Percentiles rank a stretch among this genome's conserved stretches.
These are phyloP conservation scores for Enteromius anoplus DNA, from an alignment of 2,797 vertebrate genomes.

Conservation along the genomic window DNA sequence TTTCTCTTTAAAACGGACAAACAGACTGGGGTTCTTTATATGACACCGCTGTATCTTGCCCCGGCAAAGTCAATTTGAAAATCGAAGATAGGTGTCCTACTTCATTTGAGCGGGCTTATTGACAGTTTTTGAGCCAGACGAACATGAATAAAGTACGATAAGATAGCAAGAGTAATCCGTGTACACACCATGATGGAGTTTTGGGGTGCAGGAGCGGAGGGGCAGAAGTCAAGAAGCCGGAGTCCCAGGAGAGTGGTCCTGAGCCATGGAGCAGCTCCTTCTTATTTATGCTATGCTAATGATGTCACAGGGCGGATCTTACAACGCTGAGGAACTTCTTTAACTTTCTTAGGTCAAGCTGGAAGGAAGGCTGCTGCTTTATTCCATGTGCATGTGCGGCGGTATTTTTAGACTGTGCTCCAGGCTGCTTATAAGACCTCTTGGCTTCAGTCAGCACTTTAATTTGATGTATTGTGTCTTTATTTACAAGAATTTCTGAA, in stretches of 20 bases:
- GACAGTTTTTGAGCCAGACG: slow-evolving; percentile 47
- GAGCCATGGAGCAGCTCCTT: slow-evolving; percentile 75
- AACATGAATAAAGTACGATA: slow-evolving; percentile 42
- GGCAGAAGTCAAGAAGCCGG: slow-evolving; percentile 77
- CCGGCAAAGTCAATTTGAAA: slow-evolving; percentile 17
- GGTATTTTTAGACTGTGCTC: slow-evolving; percentile 87
- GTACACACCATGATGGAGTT: slow-evolving; percentile 94
- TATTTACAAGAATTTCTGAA: slow-evolving; percentile 3
- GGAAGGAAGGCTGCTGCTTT: slow-evolving; percentile 77
- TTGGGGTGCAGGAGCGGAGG: slow-evolving; percentile 78
- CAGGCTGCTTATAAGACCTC: slow-evolving; percentile 62
- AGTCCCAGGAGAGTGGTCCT: slow-evolving; percentile 87
- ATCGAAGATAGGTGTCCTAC: slow-evolving; percentile 19
- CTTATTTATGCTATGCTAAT: slow-evolving; percentile 86
- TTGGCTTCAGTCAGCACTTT: slow-evolving; percentile 67
- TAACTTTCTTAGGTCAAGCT: slow-evolving; percentile 99
- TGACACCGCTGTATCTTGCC: not conserved
- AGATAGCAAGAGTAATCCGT: slow-evolving; percentile 77
- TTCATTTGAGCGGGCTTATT: slow-evolving; percentile 14
- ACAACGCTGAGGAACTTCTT: slow-evolving; percentile 86
- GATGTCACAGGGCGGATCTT: slow-evolving; percentile 82
- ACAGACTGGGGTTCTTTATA: not conserved
- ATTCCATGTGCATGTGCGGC: slow-evolving; percentile 70
- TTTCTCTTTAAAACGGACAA: slow-evolving; percentile 21
- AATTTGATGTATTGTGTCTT: not conserved